Conservation (phyloP, 2,888 invertebrate genomes). For the Drosophila yooni region DNA sequence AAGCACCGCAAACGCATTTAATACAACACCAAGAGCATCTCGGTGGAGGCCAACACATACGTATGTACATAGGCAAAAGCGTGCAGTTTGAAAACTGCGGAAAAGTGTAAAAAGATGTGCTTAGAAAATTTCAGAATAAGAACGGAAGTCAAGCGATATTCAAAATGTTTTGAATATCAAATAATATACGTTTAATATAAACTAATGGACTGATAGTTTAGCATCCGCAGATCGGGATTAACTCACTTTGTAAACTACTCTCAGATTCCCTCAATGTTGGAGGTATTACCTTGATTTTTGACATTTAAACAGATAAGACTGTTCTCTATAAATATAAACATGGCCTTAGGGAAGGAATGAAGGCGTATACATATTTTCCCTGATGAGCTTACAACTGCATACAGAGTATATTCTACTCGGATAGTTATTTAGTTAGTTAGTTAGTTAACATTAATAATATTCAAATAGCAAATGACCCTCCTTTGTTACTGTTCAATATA, state of each 20-base stretch:
- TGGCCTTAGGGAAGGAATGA: background rate
- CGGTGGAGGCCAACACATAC: background rate
- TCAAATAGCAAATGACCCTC: background rate
- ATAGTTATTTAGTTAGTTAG: too few relatives aligned
- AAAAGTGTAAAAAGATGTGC: background rate
- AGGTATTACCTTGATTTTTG: background rate
- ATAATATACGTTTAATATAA: background rate
- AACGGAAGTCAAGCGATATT: background rate
- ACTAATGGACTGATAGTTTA: background rate
- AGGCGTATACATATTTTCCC: background rate
- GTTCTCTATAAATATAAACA: background rate
- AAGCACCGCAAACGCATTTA: slow-evolving; percentile 34
- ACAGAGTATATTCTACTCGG: background rate
- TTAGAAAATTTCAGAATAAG: background rate
- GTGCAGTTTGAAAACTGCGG: background rate
- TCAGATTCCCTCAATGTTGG: background rate
- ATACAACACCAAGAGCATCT: slow-evolving; percentile 9
- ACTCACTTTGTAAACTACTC: background rate
- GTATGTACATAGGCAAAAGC: background rate
- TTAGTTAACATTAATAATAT: background rate
- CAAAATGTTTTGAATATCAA: background rate
- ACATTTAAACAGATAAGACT: background rate
- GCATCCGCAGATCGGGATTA: background rate
- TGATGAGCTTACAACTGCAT: background rate
- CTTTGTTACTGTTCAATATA: background rate